These are phyloP conservation scores for Drosophila neonasuta DNA, from an alignment of 2,888 invertebrate species.

Conservation along the genomic window DNA sequence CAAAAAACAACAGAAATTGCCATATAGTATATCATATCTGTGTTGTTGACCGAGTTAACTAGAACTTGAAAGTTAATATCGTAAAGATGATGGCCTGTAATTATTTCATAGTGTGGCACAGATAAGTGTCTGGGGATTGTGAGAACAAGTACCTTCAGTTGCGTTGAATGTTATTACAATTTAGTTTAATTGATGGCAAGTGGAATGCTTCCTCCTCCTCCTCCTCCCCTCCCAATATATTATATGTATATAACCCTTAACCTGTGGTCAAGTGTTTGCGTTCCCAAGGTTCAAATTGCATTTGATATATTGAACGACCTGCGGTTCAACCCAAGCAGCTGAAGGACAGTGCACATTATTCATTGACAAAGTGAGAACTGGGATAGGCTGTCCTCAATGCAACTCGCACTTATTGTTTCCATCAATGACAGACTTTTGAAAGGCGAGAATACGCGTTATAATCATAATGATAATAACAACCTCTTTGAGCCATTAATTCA, in stretches of 20 bases:
- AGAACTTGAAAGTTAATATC: neutral
- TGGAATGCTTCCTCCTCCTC: slow-evolving; percentile 33
- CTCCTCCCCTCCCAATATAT: neutral
- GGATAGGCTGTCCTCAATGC: slow-evolving; percentile 26
- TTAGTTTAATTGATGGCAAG: slow-evolving; percentile 69
- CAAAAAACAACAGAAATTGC: neutral
- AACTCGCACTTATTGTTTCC: slow-evolving; percentile 37
- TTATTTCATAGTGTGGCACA: neutral
- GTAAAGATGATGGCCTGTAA: neutral
- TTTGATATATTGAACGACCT: slow-evolving; percentile 33
- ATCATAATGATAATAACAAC: slow-evolving; percentile 24
- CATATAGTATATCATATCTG: neutral
- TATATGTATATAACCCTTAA: neutral
- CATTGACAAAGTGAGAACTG: slow-evolving; percentile 22
- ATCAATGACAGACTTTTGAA: slow-evolving; percentile 30
- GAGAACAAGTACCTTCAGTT: slow-evolving; percentile 15
- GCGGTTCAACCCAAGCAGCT: slow-evolving; percentile 39
- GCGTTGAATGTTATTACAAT: slow-evolving; percentile 54
- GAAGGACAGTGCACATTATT: slow-evolving; percentile 39
- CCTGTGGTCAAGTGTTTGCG: slow-evolving; percentile 55
- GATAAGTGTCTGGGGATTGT: slow-evolving; percentile 21
- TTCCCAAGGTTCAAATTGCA: slow-evolving; percentile 57
- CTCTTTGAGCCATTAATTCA: slow-evolving; percentile 50
- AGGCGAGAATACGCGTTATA: slow-evolving; percentile 9
- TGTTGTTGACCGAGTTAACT: neutral